A percentile compares a stretch with the other conserved stretches of the same genome.
Conservation (phyloP, 2,113 vertebrate genomes). For the Sphyrna mokarran region DNA sequence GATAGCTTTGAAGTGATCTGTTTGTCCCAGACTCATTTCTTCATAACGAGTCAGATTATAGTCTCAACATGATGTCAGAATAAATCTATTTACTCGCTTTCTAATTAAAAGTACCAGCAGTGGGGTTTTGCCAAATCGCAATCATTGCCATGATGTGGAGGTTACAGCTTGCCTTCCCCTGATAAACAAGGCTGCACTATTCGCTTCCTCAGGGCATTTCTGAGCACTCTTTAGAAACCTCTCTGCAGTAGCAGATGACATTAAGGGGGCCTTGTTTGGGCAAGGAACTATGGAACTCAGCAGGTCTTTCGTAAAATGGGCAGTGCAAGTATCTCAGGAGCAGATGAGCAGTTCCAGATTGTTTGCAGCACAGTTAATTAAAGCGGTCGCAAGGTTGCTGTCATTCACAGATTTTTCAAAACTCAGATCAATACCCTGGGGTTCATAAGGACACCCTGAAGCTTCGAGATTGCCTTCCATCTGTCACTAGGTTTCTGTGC, state of each 20-base stretch:
- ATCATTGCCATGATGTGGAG: not conserved
- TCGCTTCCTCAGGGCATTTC: not conserved
- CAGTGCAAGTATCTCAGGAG: not conserved
- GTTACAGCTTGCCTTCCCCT: not conserved
- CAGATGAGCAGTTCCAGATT: not conserved
- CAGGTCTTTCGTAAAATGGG: not conserved
- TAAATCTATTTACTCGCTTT: constrained; percentile 16
- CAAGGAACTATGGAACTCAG: not conserved
- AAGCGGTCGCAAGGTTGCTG: not conserved
- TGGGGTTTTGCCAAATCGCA: not conserved
- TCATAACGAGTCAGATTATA: not conserved
- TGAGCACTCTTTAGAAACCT: not conserved
- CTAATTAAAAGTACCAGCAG: not conserved
- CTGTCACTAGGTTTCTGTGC: not conserved
- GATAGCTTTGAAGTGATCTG: not conserved
- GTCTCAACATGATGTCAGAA: constrained; percentile 26
- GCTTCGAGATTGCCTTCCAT: not conserved
- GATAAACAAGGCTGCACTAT: not conserved
- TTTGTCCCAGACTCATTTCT: not conserved
- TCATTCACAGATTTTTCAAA: not conserved
- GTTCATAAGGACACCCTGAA: not conserved
- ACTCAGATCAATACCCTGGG: not conserved
- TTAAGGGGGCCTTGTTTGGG: not conserved
- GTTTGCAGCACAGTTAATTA: not conserved
- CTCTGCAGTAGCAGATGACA: not conserved